Evolutionary conservation across 2,797 vertebrate genomes (phyloP).

Genomic region (Erithacus rubecula): DNA sequence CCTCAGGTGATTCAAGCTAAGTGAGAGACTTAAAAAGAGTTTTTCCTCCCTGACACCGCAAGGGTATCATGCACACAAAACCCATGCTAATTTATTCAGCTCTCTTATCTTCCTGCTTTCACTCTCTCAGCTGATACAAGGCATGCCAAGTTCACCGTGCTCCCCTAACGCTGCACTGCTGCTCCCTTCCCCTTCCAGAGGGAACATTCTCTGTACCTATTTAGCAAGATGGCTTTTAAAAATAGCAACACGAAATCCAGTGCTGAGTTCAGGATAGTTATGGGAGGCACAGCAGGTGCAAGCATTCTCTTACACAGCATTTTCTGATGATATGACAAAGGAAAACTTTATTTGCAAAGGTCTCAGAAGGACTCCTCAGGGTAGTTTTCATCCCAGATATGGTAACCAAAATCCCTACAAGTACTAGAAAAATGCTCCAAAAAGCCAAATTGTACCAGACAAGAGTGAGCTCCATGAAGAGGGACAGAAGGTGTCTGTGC

Average conservation of each 20-base stretch:
- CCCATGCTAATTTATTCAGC: neutral
- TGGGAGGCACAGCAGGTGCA: slow-evolving; percentile 26
- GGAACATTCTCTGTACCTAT: neutral
- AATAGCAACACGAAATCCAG: slow-evolving; percentile 38
- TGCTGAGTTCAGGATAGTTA: neutral
- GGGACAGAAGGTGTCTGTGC: neutral
- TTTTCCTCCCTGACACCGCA: neutral
- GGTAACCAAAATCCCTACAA: neutral
- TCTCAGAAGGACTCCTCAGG: neutral
- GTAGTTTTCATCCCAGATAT: neutral
- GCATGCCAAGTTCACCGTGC: neutral
- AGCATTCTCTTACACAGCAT: slow-evolving; percentile 19
- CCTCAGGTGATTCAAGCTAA: neutral
- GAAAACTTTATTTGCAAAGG: neutral
- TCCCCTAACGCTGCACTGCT: neutral
- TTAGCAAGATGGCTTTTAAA: slow-evolving; percentile 50
- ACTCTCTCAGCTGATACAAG: neutral
- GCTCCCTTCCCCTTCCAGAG: slow-evolving; percentile 10
- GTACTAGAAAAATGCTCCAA: neutral
- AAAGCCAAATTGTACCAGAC: neutral
- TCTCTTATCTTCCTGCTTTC: slow-evolving; percentile 20
- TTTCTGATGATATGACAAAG: neutral
- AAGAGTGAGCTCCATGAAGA: neutral
- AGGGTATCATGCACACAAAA: neutral
- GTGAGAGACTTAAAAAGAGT: neutral